A percentile compares a stretch with the other conserved stretches of the same genome.
Evolutionary conservation across 2,888 invertebrate species (phyloP).

Genomic region (Amblyteles armatorius): DNA sequence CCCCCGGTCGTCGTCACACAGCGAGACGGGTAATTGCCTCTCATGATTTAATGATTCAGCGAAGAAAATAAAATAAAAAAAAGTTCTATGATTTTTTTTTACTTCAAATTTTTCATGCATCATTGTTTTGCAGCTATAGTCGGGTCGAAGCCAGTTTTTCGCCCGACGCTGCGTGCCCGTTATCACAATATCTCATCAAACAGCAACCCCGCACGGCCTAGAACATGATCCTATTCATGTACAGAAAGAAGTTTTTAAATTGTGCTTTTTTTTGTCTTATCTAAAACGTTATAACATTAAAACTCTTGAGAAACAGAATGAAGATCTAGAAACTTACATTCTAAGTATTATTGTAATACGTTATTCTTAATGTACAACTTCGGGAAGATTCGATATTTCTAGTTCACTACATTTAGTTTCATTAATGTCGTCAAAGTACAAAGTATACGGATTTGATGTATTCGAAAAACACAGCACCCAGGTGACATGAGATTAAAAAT

Average conservation of each 20-base stretch:
- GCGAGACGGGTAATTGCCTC: background rate
- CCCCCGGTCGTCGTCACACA: background rate
- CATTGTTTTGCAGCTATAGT: background rate
- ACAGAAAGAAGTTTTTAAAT: conserved; percentile 42
- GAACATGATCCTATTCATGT: conserved; percentile 63
- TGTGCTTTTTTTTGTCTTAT: background rate
- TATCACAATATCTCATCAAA: conserved; percentile 35
- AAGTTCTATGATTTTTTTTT: background rate
- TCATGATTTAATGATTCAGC: background rate
- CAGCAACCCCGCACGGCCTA: conserved; percentile 54
- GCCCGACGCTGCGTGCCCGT: background rate
- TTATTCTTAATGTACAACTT: conserved; percentile 65
- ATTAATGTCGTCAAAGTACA: background rate
- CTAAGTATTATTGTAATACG: conserved; percentile 37
- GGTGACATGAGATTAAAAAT: background rate
- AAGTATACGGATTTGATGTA: conserved; percentile 10
- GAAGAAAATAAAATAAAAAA: background rate
- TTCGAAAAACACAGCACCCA: conserved; percentile 15
- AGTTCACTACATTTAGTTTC: conserved; percentile 32
- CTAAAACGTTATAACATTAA: conserved; percentile 29
- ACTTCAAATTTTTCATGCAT: background rate
- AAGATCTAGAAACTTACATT: conserved; percentile 42
- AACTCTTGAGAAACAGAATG: conserved; percentile 44
- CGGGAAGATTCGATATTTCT: conserved; percentile 69
- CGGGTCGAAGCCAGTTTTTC: background rate